Evolutionary conservation across 1,140 invertebrate genomes (phyloP), one percentile per base, ranked within the genome.

Genomic region (Pectinophora gossypiella): DNA sequence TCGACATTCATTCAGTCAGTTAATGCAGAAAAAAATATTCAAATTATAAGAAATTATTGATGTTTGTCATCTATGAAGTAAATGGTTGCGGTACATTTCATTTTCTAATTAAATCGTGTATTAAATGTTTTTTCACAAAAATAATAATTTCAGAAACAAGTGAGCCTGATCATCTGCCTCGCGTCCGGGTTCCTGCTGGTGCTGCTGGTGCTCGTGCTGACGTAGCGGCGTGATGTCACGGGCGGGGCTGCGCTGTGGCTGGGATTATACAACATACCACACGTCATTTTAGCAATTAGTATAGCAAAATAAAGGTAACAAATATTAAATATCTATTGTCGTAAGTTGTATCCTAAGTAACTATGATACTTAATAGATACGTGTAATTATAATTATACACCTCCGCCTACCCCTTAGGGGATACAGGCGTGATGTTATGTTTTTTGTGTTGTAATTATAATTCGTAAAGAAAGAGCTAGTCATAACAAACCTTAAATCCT

Each of bases 131-230:
- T 7, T 9, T 15, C 7, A 38, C 4, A 38, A 38, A 9, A n/a
- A 15, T 38, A 15, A 15, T 4, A 9, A 20, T 65, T 76, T 54
- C 79, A 87, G 85, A 87, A 85, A 74, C 79, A 80, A 53, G 47
- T 74, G 22, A 62, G 73, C 3, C 49, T 85, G 1, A 60, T 79
- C 6, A 55, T 81, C 19, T 87, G 85, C 48, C 45, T 86, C 46
- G 63, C 61, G 38, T 63, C 60, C 4, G 85, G 79, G n/a, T 60
- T 76, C 38, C 40, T 75, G 0, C 59, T 86, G 32, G 67, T 86
- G 47, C 56, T 87, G 48, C 49, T 84, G 32, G 72, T 87, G 40
- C 48, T 76, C 16, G 48, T 72, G 9, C 15, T 58, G 47, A 68
- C 59, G 44, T 69, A 57, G 16, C 13, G 15, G 32, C 22, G 2